These are phyloP conservation scores for Acomys russatus DNA, from an alignment of 2,797 vertebrate species.

Conservation along the genomic window DNA sequence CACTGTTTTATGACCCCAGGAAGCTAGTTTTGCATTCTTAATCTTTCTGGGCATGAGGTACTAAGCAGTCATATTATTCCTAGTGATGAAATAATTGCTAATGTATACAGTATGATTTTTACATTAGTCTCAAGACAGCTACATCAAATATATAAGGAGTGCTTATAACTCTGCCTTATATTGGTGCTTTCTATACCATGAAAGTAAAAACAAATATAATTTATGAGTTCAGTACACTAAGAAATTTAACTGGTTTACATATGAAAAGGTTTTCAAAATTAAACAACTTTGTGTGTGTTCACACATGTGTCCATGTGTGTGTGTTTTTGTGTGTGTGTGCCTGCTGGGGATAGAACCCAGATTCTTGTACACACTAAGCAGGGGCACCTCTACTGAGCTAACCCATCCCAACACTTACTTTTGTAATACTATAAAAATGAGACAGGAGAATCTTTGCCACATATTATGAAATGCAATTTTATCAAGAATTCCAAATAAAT, in stretches of 20 bases:
- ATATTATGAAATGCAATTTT: neutral
- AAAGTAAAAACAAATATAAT: slow-evolving; percentile 50
- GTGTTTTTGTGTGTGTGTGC: neutral
- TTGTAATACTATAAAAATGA: neutral
- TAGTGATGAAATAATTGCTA: neutral
- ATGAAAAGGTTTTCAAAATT: neutral
- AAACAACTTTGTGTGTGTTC: neutral
- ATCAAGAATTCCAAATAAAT: slow-evolving; percentile 17
- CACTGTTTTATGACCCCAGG: neutral
- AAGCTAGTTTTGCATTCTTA: neutral
- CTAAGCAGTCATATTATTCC: neutral
- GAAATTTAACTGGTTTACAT: neutral
- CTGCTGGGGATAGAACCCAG: neutral
- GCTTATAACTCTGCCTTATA: slow-evolving; percentile 32
- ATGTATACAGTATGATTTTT: neutral
- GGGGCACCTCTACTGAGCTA: neutral
- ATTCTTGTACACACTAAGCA: neutral
- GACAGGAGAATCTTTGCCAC: neutral
- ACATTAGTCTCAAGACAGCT: neutral
- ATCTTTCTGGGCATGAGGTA: neutral
- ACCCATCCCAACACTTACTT: neutral
- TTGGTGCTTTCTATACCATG: neutral
- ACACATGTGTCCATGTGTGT: neutral
- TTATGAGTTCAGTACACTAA: neutral
- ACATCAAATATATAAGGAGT: neutral